Conservation (phyloP, 2,113 vertebrate species). For the Scatophagus argus region DNA sequence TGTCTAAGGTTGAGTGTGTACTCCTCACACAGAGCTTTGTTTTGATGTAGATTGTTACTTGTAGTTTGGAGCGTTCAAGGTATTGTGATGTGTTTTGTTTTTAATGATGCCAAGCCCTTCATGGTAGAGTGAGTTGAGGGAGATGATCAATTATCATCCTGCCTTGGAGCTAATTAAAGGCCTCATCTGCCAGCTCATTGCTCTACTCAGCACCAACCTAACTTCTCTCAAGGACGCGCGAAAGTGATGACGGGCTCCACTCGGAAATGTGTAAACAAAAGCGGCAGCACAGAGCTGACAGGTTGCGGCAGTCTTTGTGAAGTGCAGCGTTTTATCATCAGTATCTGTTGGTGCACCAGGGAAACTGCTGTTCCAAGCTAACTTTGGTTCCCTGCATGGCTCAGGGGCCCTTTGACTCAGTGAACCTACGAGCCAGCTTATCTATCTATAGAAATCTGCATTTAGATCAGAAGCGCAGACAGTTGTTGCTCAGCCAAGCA, state of each 20-base stretch:
- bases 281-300: constrained; percentile 32
- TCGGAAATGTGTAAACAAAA: constrained; percentile 69
- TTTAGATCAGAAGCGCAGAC: constrained; percentile 39
- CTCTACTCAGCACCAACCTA: constrained; percentile 62
- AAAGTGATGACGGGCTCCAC: constrained; percentile 60
- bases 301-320: constrained; percentile 25
- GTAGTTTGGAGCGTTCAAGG: constrained; percentile 27
- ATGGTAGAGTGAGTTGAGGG: constrained; percentile 70
- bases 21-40: not conserved
- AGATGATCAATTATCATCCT: constrained; percentile 83
- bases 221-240: constrained; percentile 76
- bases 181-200: constrained; percentile 66
- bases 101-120: constrained; percentile 73
- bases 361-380: constrained; percentile 45
- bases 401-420: constrained; percentile 39
- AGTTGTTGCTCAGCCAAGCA: constrained; percentile 36
- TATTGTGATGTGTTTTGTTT: constrained; percentile 64
- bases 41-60: constrained; percentile 5
- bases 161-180: constrained; percentile 80
- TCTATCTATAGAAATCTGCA: constrained; percentile 58
- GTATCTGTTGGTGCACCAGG: constrained; percentile 50
- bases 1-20: not conserved
- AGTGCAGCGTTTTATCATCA: constrained; percentile 29
- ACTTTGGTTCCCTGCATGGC: constrained; percentile 32
- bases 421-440: constrained; percentile 37